Conservation (phyloP, 37 sponge, comb jelly and placozoan species). For the Sycon ciliatum region DNA sequence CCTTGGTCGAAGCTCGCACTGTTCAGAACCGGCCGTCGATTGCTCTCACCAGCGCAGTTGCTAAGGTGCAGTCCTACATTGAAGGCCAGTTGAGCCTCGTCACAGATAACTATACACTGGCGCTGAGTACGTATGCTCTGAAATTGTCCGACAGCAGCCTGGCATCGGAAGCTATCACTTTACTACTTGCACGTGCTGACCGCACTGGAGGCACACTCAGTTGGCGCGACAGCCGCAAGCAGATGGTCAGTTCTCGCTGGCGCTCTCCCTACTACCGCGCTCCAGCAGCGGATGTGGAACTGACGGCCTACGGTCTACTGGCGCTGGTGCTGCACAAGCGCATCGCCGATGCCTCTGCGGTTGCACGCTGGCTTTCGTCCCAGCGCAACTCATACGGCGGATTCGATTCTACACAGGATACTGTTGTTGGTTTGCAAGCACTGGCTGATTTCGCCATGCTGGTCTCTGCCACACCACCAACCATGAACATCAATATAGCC, state of each 20-base stretch:
- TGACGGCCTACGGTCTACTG: constrained; percentile 16
- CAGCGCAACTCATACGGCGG: constrained; percentile 16
- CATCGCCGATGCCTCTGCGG: background rate
- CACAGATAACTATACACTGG: background rate
- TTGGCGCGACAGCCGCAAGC: too few species aligned
- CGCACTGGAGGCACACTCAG: background rate
- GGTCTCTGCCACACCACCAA: background rate
- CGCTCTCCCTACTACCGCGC: background rate
- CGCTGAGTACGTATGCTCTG: background rate
- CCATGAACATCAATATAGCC: background rate
- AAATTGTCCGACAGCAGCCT: background rate
- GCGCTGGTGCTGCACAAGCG: background rate
- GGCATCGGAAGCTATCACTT: constrained; percentile 10
- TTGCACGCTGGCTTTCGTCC: background rate
- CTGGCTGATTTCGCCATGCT: background rate
- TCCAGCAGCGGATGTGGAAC: background rate
- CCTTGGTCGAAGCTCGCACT: background rate
- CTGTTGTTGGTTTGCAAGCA: background rate
- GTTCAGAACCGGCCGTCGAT: background rate
- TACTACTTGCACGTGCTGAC: background rate
- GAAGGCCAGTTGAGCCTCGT: background rate
- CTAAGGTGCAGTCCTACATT: background rate
- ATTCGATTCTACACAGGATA: constrained; percentile 18
- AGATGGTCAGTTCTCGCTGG: too few species aligned
- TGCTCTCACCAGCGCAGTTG: background rate